These are phyloP conservation scores for Acleris literana DNA, from an alignment of 2,888 invertebrate genomes.

Conservation along the genomic window DNA sequence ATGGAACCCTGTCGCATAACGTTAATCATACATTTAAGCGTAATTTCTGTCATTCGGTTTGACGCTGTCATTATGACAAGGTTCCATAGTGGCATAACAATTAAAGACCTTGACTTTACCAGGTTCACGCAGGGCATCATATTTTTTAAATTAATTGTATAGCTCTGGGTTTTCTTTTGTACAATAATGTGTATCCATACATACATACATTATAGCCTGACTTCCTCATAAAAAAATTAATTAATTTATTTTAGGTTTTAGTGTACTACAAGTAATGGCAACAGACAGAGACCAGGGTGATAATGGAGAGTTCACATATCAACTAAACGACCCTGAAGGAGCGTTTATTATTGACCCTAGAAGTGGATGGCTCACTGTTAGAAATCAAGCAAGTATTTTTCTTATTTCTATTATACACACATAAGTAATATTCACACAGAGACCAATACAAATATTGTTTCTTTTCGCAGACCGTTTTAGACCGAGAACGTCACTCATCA, in stretches of 20 bases:
- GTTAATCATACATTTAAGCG: too few relatives aligned
- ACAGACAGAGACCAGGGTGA: constrained; percentile 92
- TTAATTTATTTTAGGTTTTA: constrained; percentile 65
- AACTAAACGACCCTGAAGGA: constrained; percentile 88
- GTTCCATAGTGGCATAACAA: too few relatives aligned
- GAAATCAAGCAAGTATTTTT: constrained; percentile 78
- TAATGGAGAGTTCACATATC: constrained; percentile 92
- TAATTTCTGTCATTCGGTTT: too few relatives aligned
- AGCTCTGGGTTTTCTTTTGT: too few relatives aligned
- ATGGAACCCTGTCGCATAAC: too few relatives aligned
- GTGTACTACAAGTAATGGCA: constrained; percentile 87
- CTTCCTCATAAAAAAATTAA: too few relatives aligned
- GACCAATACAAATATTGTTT: neutral
- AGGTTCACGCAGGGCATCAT: too few relatives aligned
- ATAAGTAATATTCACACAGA: neutral
- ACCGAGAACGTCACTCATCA: constrained; percentile 89
- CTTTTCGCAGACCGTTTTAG: constrained; percentile 85
- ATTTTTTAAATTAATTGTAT: too few relatives aligned
- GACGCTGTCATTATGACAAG: too few relatives aligned
- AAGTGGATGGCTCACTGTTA: constrained; percentile 94
- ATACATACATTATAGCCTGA: too few relatives aligned
- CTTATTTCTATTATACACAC: neutral
- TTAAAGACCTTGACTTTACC: too few relatives aligned
- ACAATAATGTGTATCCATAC: too few relatives aligned
- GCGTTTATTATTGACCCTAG: constrained; percentile 92